Conservation (phyloP, 2,113 vertebrate species). For the Phoxinus phoxinus region DNA sequence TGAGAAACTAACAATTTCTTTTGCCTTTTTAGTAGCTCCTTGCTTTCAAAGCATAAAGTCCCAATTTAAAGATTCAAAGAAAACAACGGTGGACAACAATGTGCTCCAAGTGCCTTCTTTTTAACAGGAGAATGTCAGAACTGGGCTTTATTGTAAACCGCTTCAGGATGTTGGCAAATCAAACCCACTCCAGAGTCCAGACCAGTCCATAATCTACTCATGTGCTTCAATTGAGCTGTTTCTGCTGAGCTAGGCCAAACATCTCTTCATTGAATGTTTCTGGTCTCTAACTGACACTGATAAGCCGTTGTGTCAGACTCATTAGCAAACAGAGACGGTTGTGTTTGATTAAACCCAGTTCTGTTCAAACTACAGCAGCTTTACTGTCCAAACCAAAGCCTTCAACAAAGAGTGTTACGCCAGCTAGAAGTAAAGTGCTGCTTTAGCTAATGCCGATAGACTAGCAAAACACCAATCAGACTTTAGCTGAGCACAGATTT, state of each 20-base stretch:
- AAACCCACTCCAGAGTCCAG: neutral
- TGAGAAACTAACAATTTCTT: neutral
- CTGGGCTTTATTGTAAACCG: neutral
- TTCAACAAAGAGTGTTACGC: neutral
- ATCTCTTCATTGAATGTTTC: neutral
- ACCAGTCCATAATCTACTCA: neutral
- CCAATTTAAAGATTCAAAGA: too few species aligned
- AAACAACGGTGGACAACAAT: neutral
- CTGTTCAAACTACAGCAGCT: neutral
- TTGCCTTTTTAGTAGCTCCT: neutral
- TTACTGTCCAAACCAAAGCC: constrained; percentile 20
- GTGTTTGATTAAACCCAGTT: neutral
- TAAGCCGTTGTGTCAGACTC: neutral
- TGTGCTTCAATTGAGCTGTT: neutral
- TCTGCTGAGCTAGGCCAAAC: constrained; percentile 1
- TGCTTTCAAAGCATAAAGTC: neutral
- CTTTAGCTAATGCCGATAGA: constrained; percentile 12
- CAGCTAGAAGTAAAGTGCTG: neutral
- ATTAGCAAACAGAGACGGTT: neutral
- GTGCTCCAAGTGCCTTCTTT: neutral
- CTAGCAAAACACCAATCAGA: neutral
- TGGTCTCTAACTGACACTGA: constrained; percentile 36
- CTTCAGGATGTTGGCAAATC: neutral
- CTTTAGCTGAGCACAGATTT: constrained; percentile 15
- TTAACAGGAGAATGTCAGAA: neutral